Conservation (phyloP, 2,113 vertebrate genomes). For the Dicerorhinus sumatrensis region DNA sequence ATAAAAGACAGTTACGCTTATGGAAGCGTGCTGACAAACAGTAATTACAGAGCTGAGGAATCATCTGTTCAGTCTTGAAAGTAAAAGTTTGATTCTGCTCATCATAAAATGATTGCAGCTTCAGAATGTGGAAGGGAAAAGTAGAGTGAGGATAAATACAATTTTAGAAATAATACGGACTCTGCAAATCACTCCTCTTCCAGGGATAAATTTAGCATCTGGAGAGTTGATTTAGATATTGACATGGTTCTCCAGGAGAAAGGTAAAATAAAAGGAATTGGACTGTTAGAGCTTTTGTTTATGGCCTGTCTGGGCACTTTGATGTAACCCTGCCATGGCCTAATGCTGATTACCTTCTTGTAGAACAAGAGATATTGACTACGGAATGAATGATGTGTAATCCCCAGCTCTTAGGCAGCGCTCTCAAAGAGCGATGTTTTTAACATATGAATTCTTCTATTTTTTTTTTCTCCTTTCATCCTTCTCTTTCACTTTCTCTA, state of each 20-base stretch:
- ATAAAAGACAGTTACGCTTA: constrained; percentile 72
- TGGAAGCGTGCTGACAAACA: constrained; percentile 71
- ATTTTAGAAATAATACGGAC: not conserved
- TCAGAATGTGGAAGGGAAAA: not conserved
- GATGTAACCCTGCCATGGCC: constrained; percentile 93
- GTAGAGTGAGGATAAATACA: not conserved
- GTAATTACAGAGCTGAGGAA: constrained; percentile 56
- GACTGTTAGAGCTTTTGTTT: constrained; percentile 88
- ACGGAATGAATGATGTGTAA: constrained; percentile 93
- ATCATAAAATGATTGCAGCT: not conserved
- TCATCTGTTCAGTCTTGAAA: constrained; percentile 60
- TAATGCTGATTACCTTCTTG: constrained; percentile 96
- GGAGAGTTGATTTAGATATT: constrained; percentile 70
- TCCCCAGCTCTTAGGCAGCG: constrained; percentile 81
- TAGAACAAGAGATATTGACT: constrained; percentile 98
- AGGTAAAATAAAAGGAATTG: constrained; percentile 68
- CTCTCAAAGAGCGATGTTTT: constrained; percentile 82
- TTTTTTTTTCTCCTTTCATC: not conserved
- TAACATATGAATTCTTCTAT: constrained; percentile 77
- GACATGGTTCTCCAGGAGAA: constrained; percentile 66
- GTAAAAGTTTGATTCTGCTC: constrained; percentile 63
- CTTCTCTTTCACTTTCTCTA: not conserved
- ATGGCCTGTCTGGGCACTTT: constrained; percentile 87
- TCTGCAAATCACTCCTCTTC: not conserved
- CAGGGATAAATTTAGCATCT: constrained; percentile 71